Percentiles rank a stretch among this genome's conserved stretches.
Evolutionary conservation across 2,888 invertebrate species (phyloP).

Genomic region (Brenthis daphne): DNA sequence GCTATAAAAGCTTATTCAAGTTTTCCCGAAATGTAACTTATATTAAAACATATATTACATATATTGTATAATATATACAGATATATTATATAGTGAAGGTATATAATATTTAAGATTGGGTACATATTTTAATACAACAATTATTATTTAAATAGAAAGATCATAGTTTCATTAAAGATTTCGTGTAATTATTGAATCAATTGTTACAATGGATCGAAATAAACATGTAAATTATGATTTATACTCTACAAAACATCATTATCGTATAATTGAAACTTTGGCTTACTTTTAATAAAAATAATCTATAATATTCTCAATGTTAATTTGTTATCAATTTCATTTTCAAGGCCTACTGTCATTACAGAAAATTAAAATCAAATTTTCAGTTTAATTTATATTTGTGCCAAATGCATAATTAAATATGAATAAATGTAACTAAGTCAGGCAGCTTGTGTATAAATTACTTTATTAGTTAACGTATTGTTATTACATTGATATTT

Average conservation of each 20-base stretch:
- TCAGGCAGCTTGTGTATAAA: constrained; percentile 1
- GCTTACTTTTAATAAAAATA: neutral
- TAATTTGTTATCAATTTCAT: neutral
- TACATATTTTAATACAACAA: too few species aligned
- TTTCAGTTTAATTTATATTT: neutral
- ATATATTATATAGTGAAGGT: too few species aligned
- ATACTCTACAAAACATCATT: constrained; percentile 8
- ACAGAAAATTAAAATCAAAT: neutral
- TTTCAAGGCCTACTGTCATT: neutral
- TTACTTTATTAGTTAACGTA: neutral
- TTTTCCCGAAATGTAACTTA: too few species aligned
- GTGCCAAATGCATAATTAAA: neutral
- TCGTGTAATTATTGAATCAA: constrained; percentile 13
- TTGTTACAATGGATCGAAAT: constrained; percentile 8
- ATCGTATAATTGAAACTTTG: constrained; percentile 3
- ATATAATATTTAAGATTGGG: too few species aligned
- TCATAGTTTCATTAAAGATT: neutral
- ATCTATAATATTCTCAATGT: constrained; percentile 6
- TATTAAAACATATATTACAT: too few species aligned
- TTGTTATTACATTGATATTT: neutral
- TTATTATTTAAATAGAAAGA: too few species aligned
- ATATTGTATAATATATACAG: too few species aligned
- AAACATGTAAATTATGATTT: constrained; percentile 11
- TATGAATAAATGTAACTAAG: constrained; percentile 3
- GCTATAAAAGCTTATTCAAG: too few species aligned